These are phyloP conservation scores for Zaprionus lachaisei DNA, from an alignment of 1,140 invertebrate genomes.

Conservation along the genomic window DNA sequence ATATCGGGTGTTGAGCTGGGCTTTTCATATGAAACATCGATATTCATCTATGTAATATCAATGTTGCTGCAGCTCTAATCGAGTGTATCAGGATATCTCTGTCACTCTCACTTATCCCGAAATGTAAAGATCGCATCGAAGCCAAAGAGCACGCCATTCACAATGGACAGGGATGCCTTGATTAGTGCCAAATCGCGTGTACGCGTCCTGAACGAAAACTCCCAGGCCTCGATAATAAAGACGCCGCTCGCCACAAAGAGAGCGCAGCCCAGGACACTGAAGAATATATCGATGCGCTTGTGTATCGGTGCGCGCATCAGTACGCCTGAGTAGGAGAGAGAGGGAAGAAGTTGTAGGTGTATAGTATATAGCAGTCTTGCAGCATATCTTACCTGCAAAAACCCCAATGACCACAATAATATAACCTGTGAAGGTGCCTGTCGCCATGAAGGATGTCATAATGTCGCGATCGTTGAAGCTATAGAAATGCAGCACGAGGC, in stretches of 20 bases:
- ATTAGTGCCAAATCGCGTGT: constrained; percentile 87
- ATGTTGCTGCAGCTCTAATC: no score
- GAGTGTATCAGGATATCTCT: no score
- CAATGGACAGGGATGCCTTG: constrained; percentile 90
- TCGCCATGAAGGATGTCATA: constrained; percentile 80
- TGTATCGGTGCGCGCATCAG: constrained; percentile 88
- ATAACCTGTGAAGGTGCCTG: constrained; percentile 80
- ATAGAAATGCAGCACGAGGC: constrained; percentile 78
- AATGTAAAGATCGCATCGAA: constrained; percentile 91
- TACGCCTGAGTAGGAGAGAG: constrained; percentile 84
- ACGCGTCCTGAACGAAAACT: constrained; percentile 78
- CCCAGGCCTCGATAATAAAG: constrained; percentile 87
- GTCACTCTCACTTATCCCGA: constrained; percentile 85
- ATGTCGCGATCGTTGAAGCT: constrained; percentile 84
- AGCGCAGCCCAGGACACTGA: constrained; percentile 88
- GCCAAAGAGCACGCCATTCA: constrained; percentile 89
- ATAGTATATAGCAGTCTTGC: neutral
- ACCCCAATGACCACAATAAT: constrained; percentile 78
- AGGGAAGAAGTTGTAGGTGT: neutral
- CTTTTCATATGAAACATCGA: no score
- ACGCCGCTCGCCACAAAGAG: constrained; percentile 89
- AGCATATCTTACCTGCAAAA: constrained; percentile 68
- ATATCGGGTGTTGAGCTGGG: neutral
- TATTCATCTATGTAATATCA: no score
- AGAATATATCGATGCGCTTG: constrained; percentile 90